These are phyloP conservation scores for Ormyrus rosae DNA, from an alignment of 2,888 invertebrate genomes.

Conservation along the genomic window DNA sequence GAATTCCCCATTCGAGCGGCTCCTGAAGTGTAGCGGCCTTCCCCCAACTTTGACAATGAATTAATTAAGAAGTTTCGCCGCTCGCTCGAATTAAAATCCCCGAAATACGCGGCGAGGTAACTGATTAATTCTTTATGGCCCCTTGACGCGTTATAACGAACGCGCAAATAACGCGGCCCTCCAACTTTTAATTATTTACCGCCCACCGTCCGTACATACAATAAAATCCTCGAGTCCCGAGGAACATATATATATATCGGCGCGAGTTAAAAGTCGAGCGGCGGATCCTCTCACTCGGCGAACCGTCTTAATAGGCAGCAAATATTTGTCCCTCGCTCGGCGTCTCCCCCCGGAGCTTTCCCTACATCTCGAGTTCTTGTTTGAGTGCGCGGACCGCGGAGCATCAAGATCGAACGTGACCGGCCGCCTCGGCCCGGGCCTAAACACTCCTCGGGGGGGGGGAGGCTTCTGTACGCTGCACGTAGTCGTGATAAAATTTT, in stretches of 20 bases:
- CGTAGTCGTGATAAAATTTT: too few relatives aligned
- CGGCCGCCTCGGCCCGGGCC: background rate
- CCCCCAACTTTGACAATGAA: conserved; percentile 34
- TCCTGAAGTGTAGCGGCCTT: background rate
- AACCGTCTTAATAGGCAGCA: too few relatives aligned
- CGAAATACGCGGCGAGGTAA: background rate
- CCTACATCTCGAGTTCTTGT: background rate
- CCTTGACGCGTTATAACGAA: background rate
- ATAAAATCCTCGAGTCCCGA: too few relatives aligned
- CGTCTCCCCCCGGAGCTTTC: too few relatives aligned
- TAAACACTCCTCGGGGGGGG: too few relatives aligned
- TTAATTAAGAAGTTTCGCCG: conserved; percentile 29
- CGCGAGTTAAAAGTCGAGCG: too few relatives aligned
- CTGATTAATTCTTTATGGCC: conserved; percentile 8
- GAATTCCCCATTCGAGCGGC: background rate
- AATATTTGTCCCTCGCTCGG: too few relatives aligned
- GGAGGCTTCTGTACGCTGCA: too few relatives aligned
- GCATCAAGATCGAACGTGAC: conserved; percentile 19
- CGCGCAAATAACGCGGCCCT: background rate
- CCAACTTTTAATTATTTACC: background rate
- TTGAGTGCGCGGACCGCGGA: conserved; percentile 1
- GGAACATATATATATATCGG: too few relatives aligned
- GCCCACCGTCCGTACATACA: too few relatives aligned
- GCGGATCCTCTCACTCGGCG: too few relatives aligned
- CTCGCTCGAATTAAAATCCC: conserved; percentile 16